Percentiles rank a stretch among this genome's conserved stretches.
Conservation (phyloP, 1,140 invertebrate species). For the Luehdorfia chinensis region DNA sequence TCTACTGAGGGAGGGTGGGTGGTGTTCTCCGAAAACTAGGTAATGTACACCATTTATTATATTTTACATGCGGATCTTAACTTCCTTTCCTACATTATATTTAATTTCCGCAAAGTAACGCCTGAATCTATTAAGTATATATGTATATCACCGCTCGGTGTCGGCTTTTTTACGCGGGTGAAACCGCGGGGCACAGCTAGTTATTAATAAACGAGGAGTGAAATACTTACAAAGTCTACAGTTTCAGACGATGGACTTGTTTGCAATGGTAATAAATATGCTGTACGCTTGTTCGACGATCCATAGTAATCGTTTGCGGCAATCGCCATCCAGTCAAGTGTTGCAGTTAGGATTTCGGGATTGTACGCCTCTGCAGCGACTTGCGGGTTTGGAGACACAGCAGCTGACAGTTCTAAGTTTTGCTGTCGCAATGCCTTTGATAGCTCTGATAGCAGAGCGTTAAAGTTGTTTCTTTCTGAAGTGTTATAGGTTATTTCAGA, state of each 20-base stretch:
- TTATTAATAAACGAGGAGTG: too few relatives aligned
- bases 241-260: conserved; percentile 29
- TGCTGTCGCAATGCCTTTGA: conserved; percentile 82
- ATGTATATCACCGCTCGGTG: too few relatives aligned
- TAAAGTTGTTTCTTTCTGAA: conserved; percentile 87
- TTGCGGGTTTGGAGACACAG: conserved; percentile 90
- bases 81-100: too few relatives aligned
- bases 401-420: conserved; percentile 85
- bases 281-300: conserved; percentile 90
- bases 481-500: conserved; percentile 25
- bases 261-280: conserved; percentile 89
- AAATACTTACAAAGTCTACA: conserved; percentile 43
- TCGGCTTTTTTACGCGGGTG: too few relatives aligned
- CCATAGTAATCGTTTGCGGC: conserved; percentile 94
- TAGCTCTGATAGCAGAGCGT: conserved; percentile 83
- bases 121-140: too few relatives aligned
- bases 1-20: too few relatives aligned
- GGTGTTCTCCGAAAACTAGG: too few relatives aligned
- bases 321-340: conserved; percentile 89
- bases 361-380: conserved; percentile 90
- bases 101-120: too few relatives aligned
- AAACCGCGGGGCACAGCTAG: too few relatives aligned
- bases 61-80: too few relatives aligned
- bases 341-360: conserved; percentile 81
- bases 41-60: too few relatives aligned